Base-by-base conservation (phyloP, 2,113 vertebrate genomes). In the Cheirogaleus medius region DNA sequence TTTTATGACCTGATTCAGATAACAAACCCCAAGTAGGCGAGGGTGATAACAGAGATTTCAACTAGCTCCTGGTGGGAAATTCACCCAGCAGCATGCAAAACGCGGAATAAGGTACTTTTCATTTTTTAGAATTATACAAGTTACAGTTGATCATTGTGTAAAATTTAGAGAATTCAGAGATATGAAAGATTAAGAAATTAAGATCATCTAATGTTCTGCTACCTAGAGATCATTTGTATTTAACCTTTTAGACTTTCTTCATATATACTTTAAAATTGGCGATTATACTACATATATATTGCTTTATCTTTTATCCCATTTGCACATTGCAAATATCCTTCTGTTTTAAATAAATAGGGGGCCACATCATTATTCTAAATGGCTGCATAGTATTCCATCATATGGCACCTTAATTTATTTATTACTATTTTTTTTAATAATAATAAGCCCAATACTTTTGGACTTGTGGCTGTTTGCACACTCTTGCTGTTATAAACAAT, bases 371-470 rank as follows among this genome's bases (percentile, higher is more conserved):
- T 58, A 88, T 95, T 97, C 94, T 93, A 91, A 97, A 74, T 58
- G 39, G 68, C n/a, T 89, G 18, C n/a, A 56, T 77, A 94, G n/a
- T 89, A 77, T 83, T 94, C 87, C 23, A 66, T 74, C 49, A 78
- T 44, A 20, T 34, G 15, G 23, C 27, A 18, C 23, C 20, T 78
- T 64, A 90, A 64, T 90, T 93, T 95, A 63, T 82, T 80, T 81
- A 71, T 76, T 90, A 87, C 18, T 63, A 87, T 97, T 94, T 96
- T 94, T 96, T n/a, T 80, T 80, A 68, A 69, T 94, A 25, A 34
- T 39, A 88, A 49, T 42, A 82, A 74, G 68, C 52, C 18, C 14
- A 42, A 5, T 87, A 73, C 20, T 49, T 84, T 81, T 82, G 71
- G 25, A 69, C 44, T 60, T 89, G 49, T 9, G 82, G 63, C 42